These are phyloP conservation scores for Aethina tumida DNA, from an alignment of 1,140 invertebrate genomes.

Conservation along the genomic window DNA sequence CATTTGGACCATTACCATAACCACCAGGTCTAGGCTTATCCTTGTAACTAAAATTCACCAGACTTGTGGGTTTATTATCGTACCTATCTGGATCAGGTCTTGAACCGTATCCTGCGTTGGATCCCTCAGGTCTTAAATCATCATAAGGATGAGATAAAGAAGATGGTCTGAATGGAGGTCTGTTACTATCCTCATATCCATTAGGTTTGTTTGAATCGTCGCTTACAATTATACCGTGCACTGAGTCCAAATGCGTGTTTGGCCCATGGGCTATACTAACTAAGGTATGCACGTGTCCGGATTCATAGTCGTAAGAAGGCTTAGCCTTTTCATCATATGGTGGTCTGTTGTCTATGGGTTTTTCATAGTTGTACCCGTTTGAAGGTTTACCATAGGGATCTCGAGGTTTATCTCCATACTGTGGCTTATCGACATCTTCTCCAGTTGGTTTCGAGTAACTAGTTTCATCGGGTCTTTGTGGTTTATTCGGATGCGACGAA, in stretches of 20 bases:
- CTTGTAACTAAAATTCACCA: no score
- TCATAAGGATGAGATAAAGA: constrained; percentile 16
- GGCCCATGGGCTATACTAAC: constrained; percentile 21
- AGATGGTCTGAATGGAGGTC: constrained; percentile 16
- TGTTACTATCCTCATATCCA: neutral
- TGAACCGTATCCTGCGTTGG: no score
- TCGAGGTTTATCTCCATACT: neutral
- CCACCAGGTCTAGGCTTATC: no score
- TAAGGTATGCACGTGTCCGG: constrained; percentile 18
- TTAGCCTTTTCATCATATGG: neutral
- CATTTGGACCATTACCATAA: no score
- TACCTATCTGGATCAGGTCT: constrained; percentile 2
- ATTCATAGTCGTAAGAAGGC: constrained; percentile 4
- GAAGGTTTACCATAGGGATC: constrained; percentile 5
- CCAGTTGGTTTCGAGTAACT: neutral
- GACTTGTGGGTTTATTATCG: constrained; percentile 1
- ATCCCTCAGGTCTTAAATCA: constrained; percentile 8
- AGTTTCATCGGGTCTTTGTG: constrained; percentile 2
- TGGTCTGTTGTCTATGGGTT: constrained; percentile 2
- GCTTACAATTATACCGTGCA: constrained; percentile 18
- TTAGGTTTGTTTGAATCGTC: constrained; percentile 6
- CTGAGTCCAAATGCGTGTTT: constrained; percentile 15
- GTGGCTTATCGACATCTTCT: neutral
- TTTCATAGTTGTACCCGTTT: neutral
- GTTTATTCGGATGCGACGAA: neutral